Base-by-base conservation (phyloP, 2,113 vertebrate species). In the Rhipidura dahli region DNA sequence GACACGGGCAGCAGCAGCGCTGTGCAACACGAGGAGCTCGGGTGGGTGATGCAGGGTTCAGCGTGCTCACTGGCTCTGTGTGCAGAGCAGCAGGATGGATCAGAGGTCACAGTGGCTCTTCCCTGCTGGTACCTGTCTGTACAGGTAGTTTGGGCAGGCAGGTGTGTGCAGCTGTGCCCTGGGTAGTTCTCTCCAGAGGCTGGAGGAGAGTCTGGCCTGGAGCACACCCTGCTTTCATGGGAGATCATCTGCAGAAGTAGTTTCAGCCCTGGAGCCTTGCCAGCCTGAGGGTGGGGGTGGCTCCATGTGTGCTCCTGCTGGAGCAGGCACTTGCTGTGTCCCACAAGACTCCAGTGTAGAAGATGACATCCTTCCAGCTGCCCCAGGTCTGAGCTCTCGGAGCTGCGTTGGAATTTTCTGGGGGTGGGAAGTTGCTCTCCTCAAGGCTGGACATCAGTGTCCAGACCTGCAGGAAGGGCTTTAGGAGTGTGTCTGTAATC, bases 11-110 rank as follows among this genome's bases (percentile, higher is more conserved):
- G 40, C 22, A n/a, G 85, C 37, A 33, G 15, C 12, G 3, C 35
- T 2, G 20, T 9, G 5, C 0, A 1, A 5, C 26, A 1, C 0
- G 3, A 3, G 23, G 44, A 14, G 1, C 17, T 28, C 1, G 0
- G 1, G 28, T 30, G 44, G 33, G 45, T n/a, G 61, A 3, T 13
- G 33, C 39, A 5, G 71, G 39, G 30, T 3, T 24, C 31, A 1
- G 54, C 54, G 2, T 15, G 87, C 64, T 20, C 28, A 1, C 0
- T 13, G 80, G 42, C 40, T 44, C 24, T 1, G 1, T 21, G 26
- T 7, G 12, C 7, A 5, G 44, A 68, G 73, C 84, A 37, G 59
- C 59, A 45, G 68, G 28, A 8, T 2, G 54, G 65, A 9, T 13
- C 6, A 1, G 21, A 11, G 60, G 31, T 26, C 9, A 6, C 49